Evolutionary conservation across 2,113 vertebrate species (phyloP).

Genomic region (Cyphomyrus discorhynchus): DNA sequence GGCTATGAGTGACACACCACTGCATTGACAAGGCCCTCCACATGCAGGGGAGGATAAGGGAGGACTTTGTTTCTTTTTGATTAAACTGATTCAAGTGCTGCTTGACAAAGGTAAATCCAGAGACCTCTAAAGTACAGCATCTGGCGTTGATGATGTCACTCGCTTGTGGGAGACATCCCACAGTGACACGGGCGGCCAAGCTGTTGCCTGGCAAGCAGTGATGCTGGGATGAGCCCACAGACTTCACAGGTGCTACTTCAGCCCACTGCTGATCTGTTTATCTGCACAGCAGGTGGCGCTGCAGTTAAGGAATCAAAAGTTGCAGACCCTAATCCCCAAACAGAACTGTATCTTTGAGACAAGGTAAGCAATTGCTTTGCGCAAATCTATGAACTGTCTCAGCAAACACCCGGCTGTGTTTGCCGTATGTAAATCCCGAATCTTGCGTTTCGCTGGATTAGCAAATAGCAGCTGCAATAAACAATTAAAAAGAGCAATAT

Average conservation of each 20-base stretch:
- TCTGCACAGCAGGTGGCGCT: not conserved
- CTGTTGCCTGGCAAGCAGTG: not conserved
- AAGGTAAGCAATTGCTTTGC: not conserved
- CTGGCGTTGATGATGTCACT: not conserved
- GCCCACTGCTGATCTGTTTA: not conserved
- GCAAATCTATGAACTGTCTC: not conserved
- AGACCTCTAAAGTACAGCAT: conserved; percentile 19
- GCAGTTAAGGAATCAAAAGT: not conserved
- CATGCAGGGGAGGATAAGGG: not conserved
- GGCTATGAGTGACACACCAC: not conserved
- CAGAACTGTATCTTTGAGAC: not conserved
- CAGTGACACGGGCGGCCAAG: not conserved
- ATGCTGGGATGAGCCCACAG: not conserved
- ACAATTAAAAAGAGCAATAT: conserved; percentile 5
- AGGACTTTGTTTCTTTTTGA: conserved; percentile 25
- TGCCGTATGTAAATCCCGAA: not conserved
- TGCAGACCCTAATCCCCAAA: not conserved
- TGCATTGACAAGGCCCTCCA: not conserved
- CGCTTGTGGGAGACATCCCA: not conserved
- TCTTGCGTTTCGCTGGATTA: not conserved
- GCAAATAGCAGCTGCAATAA: not conserved
- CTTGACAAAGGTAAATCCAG: conserved; percentile 6
- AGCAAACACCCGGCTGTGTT: not conserved
- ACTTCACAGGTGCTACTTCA: not conserved
- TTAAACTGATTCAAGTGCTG: conserved; percentile 26